A percentile compares a stretch with the other conserved stretches of the same genome.
phyloP scores from a whole-genome alignment of 23 tunicate species.

The Oikopleura vanhoeffeni region DNA sequence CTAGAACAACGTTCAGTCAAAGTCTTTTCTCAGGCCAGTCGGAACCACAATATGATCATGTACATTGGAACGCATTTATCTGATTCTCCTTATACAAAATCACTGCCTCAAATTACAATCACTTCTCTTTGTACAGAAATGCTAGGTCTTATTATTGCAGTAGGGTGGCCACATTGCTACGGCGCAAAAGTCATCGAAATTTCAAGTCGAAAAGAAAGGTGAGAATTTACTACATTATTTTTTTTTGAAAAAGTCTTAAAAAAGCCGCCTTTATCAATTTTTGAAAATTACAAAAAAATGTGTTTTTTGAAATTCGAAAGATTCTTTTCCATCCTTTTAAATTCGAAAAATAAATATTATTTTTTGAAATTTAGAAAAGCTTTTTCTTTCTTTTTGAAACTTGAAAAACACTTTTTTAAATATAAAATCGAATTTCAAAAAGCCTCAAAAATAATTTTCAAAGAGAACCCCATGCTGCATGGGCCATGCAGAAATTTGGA shows the following conservation, averaged over 20 bases:
- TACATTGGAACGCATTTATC: neutral
- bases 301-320: too few relatives aligned
- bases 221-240: too few relatives aligned
- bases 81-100: slow-evolving; percentile 32
- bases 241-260: too few relatives aligned
- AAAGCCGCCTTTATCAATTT: too few relatives aligned
- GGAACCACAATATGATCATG: neutral
- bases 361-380: neutral
- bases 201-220: slow-evolving; percentile 43
- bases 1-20: neutral
- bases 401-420: too few relatives aligned
- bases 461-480: too few relatives aligned
- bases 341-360: neutral
- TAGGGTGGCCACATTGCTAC: slow-evolving; percentile 89
- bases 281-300: too few relatives aligned
- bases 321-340: too few relatives aligned
- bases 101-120: slow-evolving; percentile 19
- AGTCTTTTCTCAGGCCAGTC: neutral
- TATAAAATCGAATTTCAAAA: too few relatives aligned
- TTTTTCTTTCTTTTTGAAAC: neutral
- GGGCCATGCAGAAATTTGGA: too few relatives aligned
- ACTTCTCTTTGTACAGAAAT: slow-evolving; percentile 30
- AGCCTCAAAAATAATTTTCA: too few relatives aligned
- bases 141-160: slow-evolving; percentile 44
- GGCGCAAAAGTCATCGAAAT: slow-evolving; percentile 66